Conservation (phyloP, 92 coral and sea anemone genomes). For the Umimayanthus kanabou region DNA sequence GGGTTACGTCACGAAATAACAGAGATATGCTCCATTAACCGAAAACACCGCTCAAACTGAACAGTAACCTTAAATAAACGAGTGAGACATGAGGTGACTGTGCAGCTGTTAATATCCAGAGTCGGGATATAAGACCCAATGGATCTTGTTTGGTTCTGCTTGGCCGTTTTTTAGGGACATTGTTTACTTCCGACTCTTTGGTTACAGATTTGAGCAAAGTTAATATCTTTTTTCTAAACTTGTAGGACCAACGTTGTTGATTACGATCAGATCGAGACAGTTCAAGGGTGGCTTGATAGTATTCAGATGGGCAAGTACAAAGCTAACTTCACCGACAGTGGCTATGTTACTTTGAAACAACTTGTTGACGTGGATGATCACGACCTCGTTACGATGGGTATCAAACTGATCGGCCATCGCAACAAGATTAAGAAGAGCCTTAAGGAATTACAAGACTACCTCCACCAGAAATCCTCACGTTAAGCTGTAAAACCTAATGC, state of each 20-base stretch:
- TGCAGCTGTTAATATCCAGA: no score
- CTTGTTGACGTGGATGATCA: slow-evolving; percentile 69
- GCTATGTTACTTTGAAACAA: slow-evolving; percentile 65
- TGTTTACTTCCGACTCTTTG: no score
- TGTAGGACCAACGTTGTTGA: slow-evolving; percentile 70
- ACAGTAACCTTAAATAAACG: no score
- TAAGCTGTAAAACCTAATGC: no score
- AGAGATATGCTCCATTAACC: no score
- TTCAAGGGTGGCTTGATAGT: slow-evolving; percentile 84
- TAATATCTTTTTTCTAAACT: not conserved
- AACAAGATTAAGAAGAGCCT: slow-evolving; percentile 91
- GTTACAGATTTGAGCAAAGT: no score
- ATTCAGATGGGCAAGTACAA: slow-evolving; percentile 91
- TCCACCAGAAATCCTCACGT: not conserved
- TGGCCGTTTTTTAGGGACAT: no score
- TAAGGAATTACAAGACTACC: slow-evolving; percentile 41
- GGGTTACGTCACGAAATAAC: no score
- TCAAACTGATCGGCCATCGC: slow-evolving; percentile 91
- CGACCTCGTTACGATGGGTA: slow-evolving; percentile 77
- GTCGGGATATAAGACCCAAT: no score
- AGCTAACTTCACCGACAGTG: slow-evolving; percentile 72
- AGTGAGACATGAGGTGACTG: no score
- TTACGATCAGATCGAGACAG: slow-evolving; percentile 58
- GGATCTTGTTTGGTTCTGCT: no score
- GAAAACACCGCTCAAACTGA: no score